phyloP scores from a whole-genome alignment of 1,140 invertebrate genomes.

The Bombus pascuorum region DNA sequence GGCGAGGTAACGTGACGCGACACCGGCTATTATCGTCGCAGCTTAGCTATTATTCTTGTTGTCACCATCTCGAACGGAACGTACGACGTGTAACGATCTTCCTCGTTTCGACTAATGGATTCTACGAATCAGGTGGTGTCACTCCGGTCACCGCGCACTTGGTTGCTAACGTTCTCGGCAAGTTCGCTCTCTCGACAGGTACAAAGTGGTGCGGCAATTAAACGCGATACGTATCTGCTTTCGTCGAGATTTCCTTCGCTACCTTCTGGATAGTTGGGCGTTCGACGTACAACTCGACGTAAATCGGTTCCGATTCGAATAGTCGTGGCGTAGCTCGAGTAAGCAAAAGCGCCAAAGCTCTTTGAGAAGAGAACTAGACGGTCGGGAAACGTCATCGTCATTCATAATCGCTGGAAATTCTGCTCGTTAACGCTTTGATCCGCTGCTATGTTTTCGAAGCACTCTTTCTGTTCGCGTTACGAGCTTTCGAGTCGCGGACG shows the following conservation, averaged over 20 bases:
- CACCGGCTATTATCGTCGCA: constrained; percentile 36
- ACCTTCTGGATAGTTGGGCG: no score
- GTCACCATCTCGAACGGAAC: constrained; percentile 6
- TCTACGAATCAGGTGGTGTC: constrained; percentile 51
- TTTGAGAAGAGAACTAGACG: neutral
- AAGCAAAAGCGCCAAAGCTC: neutral
- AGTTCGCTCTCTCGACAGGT: no score
- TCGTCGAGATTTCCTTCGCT: neutral
- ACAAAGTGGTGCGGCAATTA: constrained; percentile 23
- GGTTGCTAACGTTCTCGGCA: no score
- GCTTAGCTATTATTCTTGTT: constrained; percentile 50
- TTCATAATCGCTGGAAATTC: neutral
- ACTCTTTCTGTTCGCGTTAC: constrained; percentile 10
- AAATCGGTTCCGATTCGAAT: neutral
- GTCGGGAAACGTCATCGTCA: neutral
- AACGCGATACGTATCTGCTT: constrained; percentile 19
- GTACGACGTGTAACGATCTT: constrained; percentile 24
- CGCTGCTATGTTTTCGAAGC: constrained; percentile 26
- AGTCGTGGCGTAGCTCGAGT: neutral
- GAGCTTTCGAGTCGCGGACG: neutral
- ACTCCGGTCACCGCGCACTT: neutral
- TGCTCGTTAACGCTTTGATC: constrained; percentile 31
- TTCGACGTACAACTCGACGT: neutral
- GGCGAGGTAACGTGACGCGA: no score
- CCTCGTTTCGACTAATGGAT: constrained; percentile 58